Percentiles rank a stretch among this genome's conserved stretches.
Evolutionary conservation across 2,888 invertebrate genomes (phyloP).

Genomic region (Xylota segnis): DNA sequence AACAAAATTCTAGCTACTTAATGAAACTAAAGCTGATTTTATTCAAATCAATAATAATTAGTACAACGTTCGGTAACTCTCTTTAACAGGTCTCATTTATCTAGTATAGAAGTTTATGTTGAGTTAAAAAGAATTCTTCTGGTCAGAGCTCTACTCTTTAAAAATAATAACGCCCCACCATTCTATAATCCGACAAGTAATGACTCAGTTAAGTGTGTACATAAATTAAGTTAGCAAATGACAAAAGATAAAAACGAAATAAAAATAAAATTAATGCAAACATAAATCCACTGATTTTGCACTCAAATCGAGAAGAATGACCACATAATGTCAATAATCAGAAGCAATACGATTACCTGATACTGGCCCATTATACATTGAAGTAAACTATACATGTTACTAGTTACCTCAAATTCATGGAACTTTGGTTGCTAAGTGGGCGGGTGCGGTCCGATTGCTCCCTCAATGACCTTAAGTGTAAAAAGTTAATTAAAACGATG

Average conservation of each 20-base stretch:
- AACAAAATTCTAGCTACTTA: too few species aligned
- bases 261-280: conserved; percentile 24
- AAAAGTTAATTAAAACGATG: conserved; percentile 69
- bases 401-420: neutral
- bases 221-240: neutral
- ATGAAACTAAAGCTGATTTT: too few species aligned
- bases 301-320: conserved; percentile 13
- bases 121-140: too few species aligned
- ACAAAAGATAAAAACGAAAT: conserved; percentile 1
- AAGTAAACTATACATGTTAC: conserved; percentile 9
- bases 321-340: conserved; percentile 26
- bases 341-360: conserved; percentile 38
- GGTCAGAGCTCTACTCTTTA: too few species aligned
- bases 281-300: neutral
- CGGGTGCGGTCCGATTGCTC: conserved; percentile 63
- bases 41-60: too few species aligned
- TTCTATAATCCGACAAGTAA: too few species aligned
- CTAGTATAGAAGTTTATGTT: too few species aligned
- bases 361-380: conserved; percentile 28
- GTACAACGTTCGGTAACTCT: too few species aligned
- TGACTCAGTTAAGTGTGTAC: neutral
- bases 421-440: conserved; percentile 37
- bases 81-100: too few species aligned
- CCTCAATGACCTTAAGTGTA: conserved; percentile 65
- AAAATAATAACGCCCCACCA: too few species aligned